phyloP scores from a whole-genome alignment of 2,797 vertebrate genomes.

The Enteromius radiatus region DNA sequence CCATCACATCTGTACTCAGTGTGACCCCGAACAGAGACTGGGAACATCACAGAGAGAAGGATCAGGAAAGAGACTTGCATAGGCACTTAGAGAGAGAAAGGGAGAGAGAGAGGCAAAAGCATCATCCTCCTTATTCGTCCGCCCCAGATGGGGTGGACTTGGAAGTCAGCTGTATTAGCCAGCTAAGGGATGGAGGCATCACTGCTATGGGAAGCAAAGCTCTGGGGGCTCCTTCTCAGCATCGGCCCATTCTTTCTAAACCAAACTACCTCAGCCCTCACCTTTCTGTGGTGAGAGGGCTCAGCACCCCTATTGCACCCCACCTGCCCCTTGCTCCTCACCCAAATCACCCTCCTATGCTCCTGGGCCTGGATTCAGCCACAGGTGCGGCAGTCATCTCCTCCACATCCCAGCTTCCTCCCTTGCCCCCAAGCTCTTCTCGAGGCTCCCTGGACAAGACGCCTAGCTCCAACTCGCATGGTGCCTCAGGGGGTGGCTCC shows the following conservation, averaged over 20 bases:
- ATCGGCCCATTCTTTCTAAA: slow-evolving; percentile 82
- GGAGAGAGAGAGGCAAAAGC: slow-evolving; percentile 67
- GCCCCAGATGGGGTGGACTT: slow-evolving; percentile 84
- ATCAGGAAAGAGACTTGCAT: slow-evolving; percentile 69
- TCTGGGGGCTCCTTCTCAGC: slow-evolving; percentile 73
- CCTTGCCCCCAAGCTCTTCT: slow-evolving; percentile 72
- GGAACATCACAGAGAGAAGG: slow-evolving; percentile 74
- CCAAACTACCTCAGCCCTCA: slow-evolving; percentile 82
- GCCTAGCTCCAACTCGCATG: slow-evolving; percentile 65
- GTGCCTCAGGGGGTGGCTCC: slow-evolving; percentile 70
- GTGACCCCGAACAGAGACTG: slow-evolving; percentile 72
- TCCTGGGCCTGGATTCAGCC: slow-evolving; percentile 77
- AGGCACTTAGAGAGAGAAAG: slow-evolving; percentile 68
- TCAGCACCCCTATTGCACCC: slow-evolving; percentile 70
- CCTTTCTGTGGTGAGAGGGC: slow-evolving; percentile 71
- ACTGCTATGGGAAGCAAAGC: slow-evolving; percentile 70
- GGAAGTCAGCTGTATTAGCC: slow-evolving; percentile 87
- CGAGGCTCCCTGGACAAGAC: slow-evolving; percentile 81
- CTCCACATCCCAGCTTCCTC: slow-evolving; percentile 72
- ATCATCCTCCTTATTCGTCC: slow-evolving; percentile 75
- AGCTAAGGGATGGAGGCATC: slow-evolving; percentile 70
- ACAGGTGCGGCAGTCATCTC: slow-evolving; percentile 69
- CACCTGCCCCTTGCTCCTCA: slow-evolving; percentile 78
- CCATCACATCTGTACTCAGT: slow-evolving; percentile 72
- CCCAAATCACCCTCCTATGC: slow-evolving; percentile 79